Evolutionary conservation across 1,140 invertebrate genomes (phyloP).

Genomic region (Drosophila eugracilis): DNA sequence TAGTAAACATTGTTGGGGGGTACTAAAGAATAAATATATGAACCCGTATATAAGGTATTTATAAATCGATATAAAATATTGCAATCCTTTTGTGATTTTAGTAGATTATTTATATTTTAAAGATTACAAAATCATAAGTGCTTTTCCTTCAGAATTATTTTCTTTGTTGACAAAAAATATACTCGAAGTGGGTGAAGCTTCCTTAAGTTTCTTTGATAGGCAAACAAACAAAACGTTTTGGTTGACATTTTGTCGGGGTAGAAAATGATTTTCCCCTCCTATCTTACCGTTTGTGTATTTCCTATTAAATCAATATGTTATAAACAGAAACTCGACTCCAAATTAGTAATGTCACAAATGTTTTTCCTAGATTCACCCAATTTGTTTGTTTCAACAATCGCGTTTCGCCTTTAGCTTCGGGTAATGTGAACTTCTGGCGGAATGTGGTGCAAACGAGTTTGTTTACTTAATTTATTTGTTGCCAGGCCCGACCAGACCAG

Average conservation of each 20-base stretch:
- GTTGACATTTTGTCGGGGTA: background rate
- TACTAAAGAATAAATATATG: too few species aligned
- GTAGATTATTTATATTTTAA: too few species aligned
- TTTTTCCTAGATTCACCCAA: conserved; percentile 11
- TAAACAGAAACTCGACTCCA: conserved; percentile 13
- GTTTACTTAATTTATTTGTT: conserved; percentile 39
- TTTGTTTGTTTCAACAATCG: conserved; percentile 10
- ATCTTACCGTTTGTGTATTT: background rate
- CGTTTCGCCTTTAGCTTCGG: background rate
- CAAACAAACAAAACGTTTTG: background rate
- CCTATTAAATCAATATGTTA: conserved; percentile 31
- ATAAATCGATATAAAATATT: too few species aligned
- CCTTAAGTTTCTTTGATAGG: too few species aligned
- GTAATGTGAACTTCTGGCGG: conserved; percentile 41
- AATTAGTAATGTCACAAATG: background rate
- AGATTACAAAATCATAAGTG: too few species aligned
- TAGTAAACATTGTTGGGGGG: conserved; percentile 1
- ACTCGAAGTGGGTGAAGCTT: too few species aligned
- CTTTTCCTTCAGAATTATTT: too few species aligned
- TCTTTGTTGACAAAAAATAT: too few species aligned
- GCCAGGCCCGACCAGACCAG: conserved; percentile 14
- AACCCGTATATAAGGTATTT: too few species aligned
- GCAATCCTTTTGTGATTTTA: too few species aligned
- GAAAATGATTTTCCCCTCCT: too few species aligned
- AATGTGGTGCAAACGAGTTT: conserved; percentile 64